phyloP scores from a whole-genome alignment of 2,113 vertebrate species.

The Megalops atlanticus region DNA sequence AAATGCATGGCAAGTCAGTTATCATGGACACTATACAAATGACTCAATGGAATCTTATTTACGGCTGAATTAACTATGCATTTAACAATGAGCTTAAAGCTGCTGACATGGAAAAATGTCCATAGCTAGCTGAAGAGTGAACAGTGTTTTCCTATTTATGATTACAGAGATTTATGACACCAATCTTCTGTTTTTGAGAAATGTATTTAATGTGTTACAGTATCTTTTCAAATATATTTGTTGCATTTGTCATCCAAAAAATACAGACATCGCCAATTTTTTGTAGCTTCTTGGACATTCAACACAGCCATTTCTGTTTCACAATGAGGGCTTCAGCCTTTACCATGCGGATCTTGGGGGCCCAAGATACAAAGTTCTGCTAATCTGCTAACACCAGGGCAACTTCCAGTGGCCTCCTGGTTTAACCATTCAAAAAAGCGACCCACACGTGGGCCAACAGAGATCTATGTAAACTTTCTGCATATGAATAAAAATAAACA shows the following conservation, averaged over 20 bases:
- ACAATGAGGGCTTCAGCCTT: too few species aligned
- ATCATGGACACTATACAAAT: neutral
- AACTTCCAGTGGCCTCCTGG: too few species aligned
- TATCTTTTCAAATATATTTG: slow-evolving; percentile 3
- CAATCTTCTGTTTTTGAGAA: neutral
- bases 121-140: slow-evolving; percentile 51
- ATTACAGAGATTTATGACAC: neutral
- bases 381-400: too few species aligned
- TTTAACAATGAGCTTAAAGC: neutral
- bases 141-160: slow-evolving; percentile 27
- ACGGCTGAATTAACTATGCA: too few species aligned
- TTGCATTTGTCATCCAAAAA: too few species aligned
- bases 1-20: neutral
- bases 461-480: neutral
- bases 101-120: neutral
- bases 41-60: neutral
- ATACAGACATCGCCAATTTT: too few species aligned
- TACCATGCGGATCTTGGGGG: too few species aligned
- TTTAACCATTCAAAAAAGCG: neutral
- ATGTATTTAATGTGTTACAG: neutral
- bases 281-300: too few species aligned
- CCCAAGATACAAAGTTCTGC: too few species aligned
- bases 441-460: too few species aligned
- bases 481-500: neutral
- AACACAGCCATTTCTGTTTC: too few species aligned